Base-by-base conservation (phyloP, 2,797 vertebrate genomes). In the Salmo trutta region DNA sequence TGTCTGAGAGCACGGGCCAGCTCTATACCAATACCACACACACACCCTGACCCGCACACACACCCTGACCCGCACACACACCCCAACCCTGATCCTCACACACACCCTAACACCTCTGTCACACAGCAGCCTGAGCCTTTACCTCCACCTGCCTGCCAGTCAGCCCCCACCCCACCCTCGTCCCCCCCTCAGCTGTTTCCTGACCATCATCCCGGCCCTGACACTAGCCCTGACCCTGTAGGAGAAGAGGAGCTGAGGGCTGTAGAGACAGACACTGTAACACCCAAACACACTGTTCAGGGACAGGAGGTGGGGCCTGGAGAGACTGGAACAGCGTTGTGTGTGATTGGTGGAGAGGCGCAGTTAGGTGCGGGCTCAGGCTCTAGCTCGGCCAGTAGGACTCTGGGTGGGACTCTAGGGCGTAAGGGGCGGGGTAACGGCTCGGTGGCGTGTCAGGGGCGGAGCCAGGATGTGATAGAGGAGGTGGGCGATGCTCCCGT, bases 401-500 rank as follows among this genome's bases (percentile, higher is more conserved):
- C 54, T 19, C 54, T 56, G 17, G 54, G 59, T 8, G 59, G 59
- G 14, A 88, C 88, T 31, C 83, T 91, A 6, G 94, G 95, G 0
- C 96, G 96, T 76, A 91, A 96, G 70, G 90, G 83, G 12, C 86
- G 95, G 36, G 94, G 94, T 0, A 99, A 99, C 0, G 98, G 98
- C 73, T 99, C 97, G 0, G 96, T 99, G 16, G 98, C 97, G 0
- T 96, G 96, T 0, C 96, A 95, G 5, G 98, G 97, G 54, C 92
- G 92, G 85, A 98, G 93, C 94, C 98, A 99, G 86, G 98, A 99
- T 73, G 81, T 97, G 47, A 99, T 99, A 0, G 98, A 99, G 88
- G 96, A 97, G 4, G 98, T 97, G 0, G 85, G 89, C 0, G 97
- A 98, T 0, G 97, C 95, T 0, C 98, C 98, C 0, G 91, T 96